Percentiles rank a stretch among this genome's conserved stretches.
phyloP scores from a whole-genome alignment of 53 echinoderm and acorn worm species.

The Antedon mediterranea region DNA sequence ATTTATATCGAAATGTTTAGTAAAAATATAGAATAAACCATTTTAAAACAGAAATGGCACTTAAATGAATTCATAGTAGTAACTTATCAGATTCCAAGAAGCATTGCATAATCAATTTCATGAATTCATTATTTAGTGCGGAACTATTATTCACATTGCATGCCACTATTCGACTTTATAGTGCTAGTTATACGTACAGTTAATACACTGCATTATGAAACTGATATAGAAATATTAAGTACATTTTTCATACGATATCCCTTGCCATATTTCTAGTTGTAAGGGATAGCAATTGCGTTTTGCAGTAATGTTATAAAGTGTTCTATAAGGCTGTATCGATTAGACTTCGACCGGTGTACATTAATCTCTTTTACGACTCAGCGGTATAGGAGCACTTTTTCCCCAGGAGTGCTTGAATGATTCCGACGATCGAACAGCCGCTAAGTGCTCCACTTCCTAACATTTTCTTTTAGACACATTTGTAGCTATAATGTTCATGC shows the following conservation, averaged over 20 bases:
- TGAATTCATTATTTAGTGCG: no score
- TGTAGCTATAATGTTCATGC: not conserved
- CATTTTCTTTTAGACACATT: not conserved
- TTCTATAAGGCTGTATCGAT: not conserved
- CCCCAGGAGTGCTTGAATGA: not conserved
- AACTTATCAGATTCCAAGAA: no score
- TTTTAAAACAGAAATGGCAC: no score
- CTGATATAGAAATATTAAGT: not conserved
- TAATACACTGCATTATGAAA: no score
- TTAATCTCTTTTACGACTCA: not conserved
- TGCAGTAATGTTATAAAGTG: not conserved
- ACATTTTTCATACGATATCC: not conserved
- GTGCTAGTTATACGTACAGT: no score
- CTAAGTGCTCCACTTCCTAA: not conserved
- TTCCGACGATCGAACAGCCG: not conserved
- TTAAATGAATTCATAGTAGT: no score
- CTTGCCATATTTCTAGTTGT: not conserved
- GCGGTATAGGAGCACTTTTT: not conserved
- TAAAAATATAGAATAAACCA: no score
- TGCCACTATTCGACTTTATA: no score
- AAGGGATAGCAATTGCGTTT: not conserved
- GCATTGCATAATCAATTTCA: no score
- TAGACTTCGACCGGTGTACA: not conserved
- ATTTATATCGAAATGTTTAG: no score
- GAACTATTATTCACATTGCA: no score